Evolutionary conservation across 1,140 invertebrate genomes (phyloP).

Genomic region (Argopecten irradians): DNA sequence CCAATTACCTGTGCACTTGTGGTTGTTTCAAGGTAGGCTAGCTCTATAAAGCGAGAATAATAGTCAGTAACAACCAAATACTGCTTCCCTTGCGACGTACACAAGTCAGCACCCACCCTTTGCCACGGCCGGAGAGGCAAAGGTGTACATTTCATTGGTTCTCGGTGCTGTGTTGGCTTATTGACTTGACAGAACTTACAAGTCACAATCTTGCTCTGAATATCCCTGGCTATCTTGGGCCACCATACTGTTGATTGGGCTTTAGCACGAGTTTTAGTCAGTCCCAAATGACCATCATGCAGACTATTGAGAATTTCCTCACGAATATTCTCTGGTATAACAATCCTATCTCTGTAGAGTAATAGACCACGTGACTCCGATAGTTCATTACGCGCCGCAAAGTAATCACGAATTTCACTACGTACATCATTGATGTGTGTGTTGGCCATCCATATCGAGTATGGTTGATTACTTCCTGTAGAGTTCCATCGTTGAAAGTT

Average conservation of each 20-base stretch:
- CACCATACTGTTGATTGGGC: background rate
- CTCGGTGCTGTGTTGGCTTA: background rate
- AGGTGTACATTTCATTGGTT: conserved; percentile 13
- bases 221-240: background rate
- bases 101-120: background rate
- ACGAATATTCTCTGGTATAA: conserved; percentile 41
- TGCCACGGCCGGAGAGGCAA: conserved; percentile 24
- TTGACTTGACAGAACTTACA: conserved; percentile 27
- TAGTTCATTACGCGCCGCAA: conserved; percentile 25
- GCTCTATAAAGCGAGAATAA: background rate
- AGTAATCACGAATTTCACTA: conserved; percentile 19
- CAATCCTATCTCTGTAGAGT: conserved; percentile 38
- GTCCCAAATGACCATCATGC: background rate
- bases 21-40: background rate
- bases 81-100: background rate
- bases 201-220: background rate
- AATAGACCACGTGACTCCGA: conserved; percentile 32
- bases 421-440: background rate
- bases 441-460: conserved; percentile 23
- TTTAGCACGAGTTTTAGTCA: background rate
- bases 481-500: background rate
- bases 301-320: background rate
- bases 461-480: conserved; percentile 23
- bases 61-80: conserved; percentile 21
- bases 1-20: background rate